Base-by-base conservation (phyloP, 2,797 vertebrate species). In the Borostomias antarcticus region DNA sequence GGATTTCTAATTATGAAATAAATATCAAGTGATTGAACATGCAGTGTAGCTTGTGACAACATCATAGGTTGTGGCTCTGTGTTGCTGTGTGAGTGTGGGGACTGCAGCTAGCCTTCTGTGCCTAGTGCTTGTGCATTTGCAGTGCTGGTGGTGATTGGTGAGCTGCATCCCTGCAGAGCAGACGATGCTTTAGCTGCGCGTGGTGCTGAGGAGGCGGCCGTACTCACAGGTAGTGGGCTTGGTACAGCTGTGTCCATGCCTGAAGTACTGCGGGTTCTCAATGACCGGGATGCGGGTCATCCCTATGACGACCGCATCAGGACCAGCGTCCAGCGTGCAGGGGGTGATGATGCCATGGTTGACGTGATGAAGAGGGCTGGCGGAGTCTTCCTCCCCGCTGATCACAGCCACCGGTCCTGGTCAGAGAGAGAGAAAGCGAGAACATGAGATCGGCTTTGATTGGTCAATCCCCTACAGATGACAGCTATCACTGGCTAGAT, bases 201-300 rank as follows among this genome's bases (percentile, higher is more conserved):
- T n/a, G n/a, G n/a, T n/a, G n/a, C n/a, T n/a, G n/a, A n/a, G n/a
- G n/a, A n/a, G n/a, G n/a, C n/a, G n/a, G n/a, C n/a, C 0, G 78
- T 82, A 96, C 97, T 96, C 87, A 98, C 96, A 95, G 4, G 96
- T 98, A 82, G 96, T 89, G 28, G 96, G 95, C 80, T 98, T 98
- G 91, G 95, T 97, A 88, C 96, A 98, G 88, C 94, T 98, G 90
- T 98, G 96, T 35, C 95, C 95, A n/a, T 99, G 97, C 11, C 96
- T 92, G 86, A 98, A 99, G 88, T 99, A 98, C 80, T 98, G 97
- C 0, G 96, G 96, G 67, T 98, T 99, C 88, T 99, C 96, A 1
- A 98, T 94, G 78, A 98, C 96, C 0, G 97, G 97, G 68, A 99
- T 98, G 2, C 96, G 95, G n/a, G 95, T 98, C 97, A 98, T 98